phyloP scores from a whole-genome alignment of 2,888 invertebrate genomes.

The Catocala sponsa region DNA sequence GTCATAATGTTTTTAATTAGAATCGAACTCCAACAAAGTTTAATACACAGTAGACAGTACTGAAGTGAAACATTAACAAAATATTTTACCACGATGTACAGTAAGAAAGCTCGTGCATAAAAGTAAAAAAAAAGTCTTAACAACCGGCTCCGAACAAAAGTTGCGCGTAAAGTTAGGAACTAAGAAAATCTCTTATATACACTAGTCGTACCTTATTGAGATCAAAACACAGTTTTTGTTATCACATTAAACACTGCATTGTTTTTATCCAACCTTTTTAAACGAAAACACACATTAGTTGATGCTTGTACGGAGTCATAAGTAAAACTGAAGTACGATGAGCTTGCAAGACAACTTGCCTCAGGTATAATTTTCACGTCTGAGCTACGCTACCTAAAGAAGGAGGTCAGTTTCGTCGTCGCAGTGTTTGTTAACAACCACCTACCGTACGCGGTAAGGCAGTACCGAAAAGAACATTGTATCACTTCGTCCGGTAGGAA shows the following conservation, averaged over 20 bases:
- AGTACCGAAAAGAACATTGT: slow-evolving; percentile 68
- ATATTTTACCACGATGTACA: slow-evolving; percentile 56
- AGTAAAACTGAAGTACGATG: slow-evolving; percentile 71
- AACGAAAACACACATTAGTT: slow-evolving; percentile 36
- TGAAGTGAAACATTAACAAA: slow-evolving; percentile 16
- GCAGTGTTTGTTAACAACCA: slow-evolving; percentile 22
- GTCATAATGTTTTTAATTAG: not conserved
- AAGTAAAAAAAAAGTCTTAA: slow-evolving; percentile 51
- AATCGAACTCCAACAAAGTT: not conserved
- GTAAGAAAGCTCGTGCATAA: slow-evolving; percentile 59
- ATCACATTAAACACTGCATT: slow-evolving; percentile 75
- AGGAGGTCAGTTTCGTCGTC: slow-evolving; percentile 48
- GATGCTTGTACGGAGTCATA: slow-evolving; percentile 63
- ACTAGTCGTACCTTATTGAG: slow-evolving; percentile 63
- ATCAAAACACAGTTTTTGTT: slow-evolving; percentile 66
- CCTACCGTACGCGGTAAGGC: slow-evolving; percentile 46
- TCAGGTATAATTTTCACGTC: slow-evolving; percentile 81
- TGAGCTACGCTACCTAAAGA: slow-evolving; percentile 61
- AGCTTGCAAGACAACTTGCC: slow-evolving; percentile 67
- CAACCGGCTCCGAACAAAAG: slow-evolving; percentile 53
- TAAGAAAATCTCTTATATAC: slow-evolving; percentile 41
- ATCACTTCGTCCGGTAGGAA: slow-evolving; percentile 65
- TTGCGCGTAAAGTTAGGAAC: slow-evolving; percentile 24
- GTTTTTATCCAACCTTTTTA: slow-evolving; percentile 56
- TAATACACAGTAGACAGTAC: not conserved